Evolutionary conservation across 2,797 vertebrate genomes (phyloP), one percentile per base, ranked within the genome.

Genomic region (Galago senegalensis): DNA sequence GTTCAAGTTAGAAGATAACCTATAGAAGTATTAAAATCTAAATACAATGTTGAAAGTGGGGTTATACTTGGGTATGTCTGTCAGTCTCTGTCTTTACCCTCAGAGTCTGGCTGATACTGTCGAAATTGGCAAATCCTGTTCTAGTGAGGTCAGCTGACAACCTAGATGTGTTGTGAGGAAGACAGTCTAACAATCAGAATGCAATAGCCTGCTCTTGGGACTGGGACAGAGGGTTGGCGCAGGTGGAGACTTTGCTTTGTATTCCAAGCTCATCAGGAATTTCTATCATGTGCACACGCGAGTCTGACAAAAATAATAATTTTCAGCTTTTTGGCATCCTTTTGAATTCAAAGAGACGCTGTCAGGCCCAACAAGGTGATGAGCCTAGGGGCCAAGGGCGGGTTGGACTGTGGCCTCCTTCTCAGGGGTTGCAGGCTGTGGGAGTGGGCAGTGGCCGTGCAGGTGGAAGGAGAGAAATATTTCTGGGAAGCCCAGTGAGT

Each of bases 121-220:
- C 8, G 63, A 76, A 34, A 76, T 25, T 8, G 12, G 46, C 61
- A 81, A 69, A 40, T 58, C 10, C 5, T 25, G 31, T 65, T 61
- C 23, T 12, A 56, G 34, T 14, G 12, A 31, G 37, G 20, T 13
- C 67, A 46, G 46, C 6, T 40, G 23, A 10, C 4, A 25, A 60
- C 65, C 63, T 21, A 83, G 69, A 31, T 7, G 46, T 56, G 56
- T 40, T 60, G 3, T 80, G 11, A 87, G 29, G 46, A 70, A 91
- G 40, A 31, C 17, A 23, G 2, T 21, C 31, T 12, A 75, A 70
- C 25, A 92, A 40, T 2, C 75, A 46, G 67, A 63, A 80, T 5
- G 2, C 3, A 23, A 2, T 0, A 7, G 18, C 7, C 17, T 84
- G 9, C 34, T 40, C 25, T 25, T 8, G 2, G 3, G 3, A 4